Conservation (phyloP, 2,797 vertebrate genomes). For the Myiotriccus ornatus region DNA sequence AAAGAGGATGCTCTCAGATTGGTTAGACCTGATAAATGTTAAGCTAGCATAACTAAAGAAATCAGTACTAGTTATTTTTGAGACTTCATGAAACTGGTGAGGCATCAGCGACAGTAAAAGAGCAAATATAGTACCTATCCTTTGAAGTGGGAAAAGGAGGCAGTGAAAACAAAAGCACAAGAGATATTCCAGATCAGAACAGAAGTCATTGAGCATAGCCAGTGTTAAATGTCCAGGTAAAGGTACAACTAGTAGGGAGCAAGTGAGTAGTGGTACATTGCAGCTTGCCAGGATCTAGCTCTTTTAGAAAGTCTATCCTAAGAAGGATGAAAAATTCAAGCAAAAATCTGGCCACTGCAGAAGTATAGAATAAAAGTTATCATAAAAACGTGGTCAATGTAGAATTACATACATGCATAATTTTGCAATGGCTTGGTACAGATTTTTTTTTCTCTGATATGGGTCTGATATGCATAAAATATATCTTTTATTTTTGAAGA, state of each 20-base stretch:
- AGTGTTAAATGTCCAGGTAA: not conserved
- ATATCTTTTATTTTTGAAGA: not conserved
- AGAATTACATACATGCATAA: not conserved
- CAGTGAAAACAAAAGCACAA: not conserved
- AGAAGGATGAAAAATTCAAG: not conserved
- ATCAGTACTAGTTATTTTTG: not conserved
- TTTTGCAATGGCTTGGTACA: not conserved
- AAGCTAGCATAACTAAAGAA: not conserved
- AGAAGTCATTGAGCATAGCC: not conserved
- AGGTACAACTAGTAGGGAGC: not conserved
- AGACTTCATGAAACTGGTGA: not conserved
- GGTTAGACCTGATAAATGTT: not conserved
- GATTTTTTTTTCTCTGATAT: not conserved
- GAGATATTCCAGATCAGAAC: not conserved
- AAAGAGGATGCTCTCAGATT: not conserved
- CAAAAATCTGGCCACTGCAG: not conserved
- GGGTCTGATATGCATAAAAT: not conserved
- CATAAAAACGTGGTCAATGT: accelerated
- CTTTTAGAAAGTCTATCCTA: not conserved
- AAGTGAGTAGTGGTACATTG: not conserved
- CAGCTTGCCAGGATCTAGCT: not conserved
- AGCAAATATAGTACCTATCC: not conserved
- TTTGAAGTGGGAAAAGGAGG: not conserved
- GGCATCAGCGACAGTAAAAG: not conserved
- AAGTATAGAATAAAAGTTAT: not conserved